Percentiles rank a stretch among this genome's conserved stretches.
These are phyloP conservation scores for Scaptomyza graminum DNA, from an alignment of 1,140 invertebrate genomes.

Conservation along the genomic window DNA sequence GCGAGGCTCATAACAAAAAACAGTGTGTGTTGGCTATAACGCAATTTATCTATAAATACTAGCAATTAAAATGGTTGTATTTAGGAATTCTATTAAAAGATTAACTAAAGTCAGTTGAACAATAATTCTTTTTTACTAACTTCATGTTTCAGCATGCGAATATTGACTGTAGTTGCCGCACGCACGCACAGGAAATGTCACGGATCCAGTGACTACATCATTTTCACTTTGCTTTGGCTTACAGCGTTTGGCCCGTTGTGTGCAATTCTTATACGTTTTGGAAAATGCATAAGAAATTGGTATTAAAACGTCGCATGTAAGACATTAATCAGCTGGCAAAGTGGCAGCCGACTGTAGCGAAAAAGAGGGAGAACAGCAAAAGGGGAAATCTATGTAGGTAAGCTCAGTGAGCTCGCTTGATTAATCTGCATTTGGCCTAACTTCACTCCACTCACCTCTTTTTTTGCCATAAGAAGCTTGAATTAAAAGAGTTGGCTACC, in stretches of 20 bases:
- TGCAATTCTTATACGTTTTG: conserved; percentile 56
- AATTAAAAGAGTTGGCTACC: conserved; percentile 28
- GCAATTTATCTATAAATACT: not conserved
- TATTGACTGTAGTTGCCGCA: conserved; percentile 29
- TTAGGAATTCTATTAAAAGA: too few species aligned
- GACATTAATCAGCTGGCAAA: conserved; percentile 80
- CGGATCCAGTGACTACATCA: conserved; percentile 63
- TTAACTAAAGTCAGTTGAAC: too few species aligned
- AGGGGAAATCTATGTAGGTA: conserved; percentile 51
- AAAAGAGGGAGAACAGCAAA: conserved; percentile 36
- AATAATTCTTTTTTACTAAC: not conserved
- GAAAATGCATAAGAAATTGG: conserved; percentile 82
- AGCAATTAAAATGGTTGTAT: too few species aligned
- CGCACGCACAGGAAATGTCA: conserved; percentile 74
- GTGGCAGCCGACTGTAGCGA: conserved; percentile 62
- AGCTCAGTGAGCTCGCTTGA: conserved; percentile 75
- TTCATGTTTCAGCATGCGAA: not conserved
- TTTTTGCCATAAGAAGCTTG: conserved; percentile 18
- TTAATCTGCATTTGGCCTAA: conserved; percentile 65
- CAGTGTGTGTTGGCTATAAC: conserved; percentile 7
- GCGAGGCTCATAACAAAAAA: conserved; percentile 2
- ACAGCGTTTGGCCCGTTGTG: conserved; percentile 8
- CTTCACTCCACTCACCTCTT: not conserved
- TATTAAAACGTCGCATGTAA: conserved; percentile 82
- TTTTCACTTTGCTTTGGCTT: conserved; percentile 55